Base-by-base conservation (phyloP, 2,797 vertebrate species). In the Premnoplex brunnescens region DNA sequence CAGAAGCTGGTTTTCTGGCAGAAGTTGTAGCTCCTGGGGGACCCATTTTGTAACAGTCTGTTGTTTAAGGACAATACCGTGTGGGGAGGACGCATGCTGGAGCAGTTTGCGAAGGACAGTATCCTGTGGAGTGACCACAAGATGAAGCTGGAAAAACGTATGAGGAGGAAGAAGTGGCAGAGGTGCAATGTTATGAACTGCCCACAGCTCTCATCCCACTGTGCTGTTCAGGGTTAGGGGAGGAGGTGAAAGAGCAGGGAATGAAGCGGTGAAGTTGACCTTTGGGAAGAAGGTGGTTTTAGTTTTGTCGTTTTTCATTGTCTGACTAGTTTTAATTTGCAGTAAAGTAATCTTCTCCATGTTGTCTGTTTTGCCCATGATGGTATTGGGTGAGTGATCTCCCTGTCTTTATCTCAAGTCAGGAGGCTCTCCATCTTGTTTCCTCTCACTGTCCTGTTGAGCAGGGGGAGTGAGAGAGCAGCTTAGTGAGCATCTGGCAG, bases 91-190 rank as follows among this genome's bases (percentile, higher is more conserved):
- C 16, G 16, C 26, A 41, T 4, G 8, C 34, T 48, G 59, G 52
- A 77, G 58, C 44, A 36, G 37, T 52, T 51, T 64, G 28, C 52
- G 17, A 23, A 58, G 58, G 46, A 9, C 34, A 34, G 10, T 30
- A 15, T 69, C 12, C 27, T 56, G 19, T 7, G n/a, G 9, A 6
- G 5, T 22, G 12, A 51, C 9, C 23, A 20, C 9, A 13, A 0
- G 0, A 14, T 78, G 58, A 36, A 55, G 20, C 52, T 59, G 62
- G 37, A 67, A 58, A 49, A 88, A 60, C 30, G 9, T 24, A 10
- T 56, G 58, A 60, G 27, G 66, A 71, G 36, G n/a, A 74, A 34
- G n/a, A n/a, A 85, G 36, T n/a, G 44, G 21, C 27, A 55, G 58
- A 67, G n/a, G 14, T 52, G 63, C 23, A 17, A 30, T 55, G 11